Conservation (phyloP, 1,140 invertebrate genomes). For the Nylanderia fulva region DNA sequence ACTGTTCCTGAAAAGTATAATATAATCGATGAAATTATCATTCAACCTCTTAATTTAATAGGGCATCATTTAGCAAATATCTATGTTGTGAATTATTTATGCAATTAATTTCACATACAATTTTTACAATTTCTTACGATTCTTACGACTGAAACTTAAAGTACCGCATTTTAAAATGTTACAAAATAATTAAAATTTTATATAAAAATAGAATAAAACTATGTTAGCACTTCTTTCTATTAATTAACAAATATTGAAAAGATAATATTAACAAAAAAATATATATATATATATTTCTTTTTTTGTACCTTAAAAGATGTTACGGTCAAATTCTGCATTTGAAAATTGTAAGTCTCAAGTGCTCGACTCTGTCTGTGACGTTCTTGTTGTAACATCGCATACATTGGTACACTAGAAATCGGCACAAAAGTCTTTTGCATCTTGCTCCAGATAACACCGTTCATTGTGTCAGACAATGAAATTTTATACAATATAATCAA, state of each 20-base stretch:
- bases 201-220: too few species aligned
- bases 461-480: not conserved
- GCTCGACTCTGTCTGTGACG: conserved; percentile 1
- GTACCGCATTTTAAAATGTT: too few species aligned
- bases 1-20: not conserved
- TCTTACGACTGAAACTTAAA: too few species aligned
- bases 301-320: conserved; percentile 8
- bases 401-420: not conserved
- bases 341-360: conserved; percentile 7
- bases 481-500: not conserved
- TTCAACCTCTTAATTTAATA: too few species aligned
- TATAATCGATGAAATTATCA: too few species aligned
- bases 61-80: too few species aligned
- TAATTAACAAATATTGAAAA: too few species aligned
- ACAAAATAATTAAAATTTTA: too few species aligned
- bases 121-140: too few species aligned
- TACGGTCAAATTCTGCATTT: conserved; percentile 19
- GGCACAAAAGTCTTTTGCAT: not conserved
- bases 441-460: not conserved
- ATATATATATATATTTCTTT: not conserved
- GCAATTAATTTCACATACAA: too few species aligned
- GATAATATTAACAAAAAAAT: not conserved
- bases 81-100: too few species aligned
- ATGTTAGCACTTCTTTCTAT: too few species aligned
- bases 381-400: conserved; percentile 15